Evolutionary conservation across 2,797 vertebrate species (phyloP).

Genomic region (Danio albolineatus): DNA sequence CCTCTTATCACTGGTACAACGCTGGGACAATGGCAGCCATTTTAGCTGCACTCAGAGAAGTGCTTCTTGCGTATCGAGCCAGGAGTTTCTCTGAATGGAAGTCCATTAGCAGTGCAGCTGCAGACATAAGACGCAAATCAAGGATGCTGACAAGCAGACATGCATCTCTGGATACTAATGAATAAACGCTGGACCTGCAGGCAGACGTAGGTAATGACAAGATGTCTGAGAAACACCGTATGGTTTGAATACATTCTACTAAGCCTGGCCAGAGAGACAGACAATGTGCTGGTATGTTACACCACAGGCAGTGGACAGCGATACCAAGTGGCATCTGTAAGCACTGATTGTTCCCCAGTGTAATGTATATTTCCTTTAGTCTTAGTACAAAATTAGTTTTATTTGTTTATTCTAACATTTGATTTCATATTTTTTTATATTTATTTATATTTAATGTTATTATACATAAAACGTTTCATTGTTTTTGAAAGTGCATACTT

Average conservation of each 20-base stretch:
- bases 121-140: slow-evolving; percentile 12
- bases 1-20: slow-evolving; percentile 73
- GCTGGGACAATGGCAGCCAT: slow-evolving; percentile 69
- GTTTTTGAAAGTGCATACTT: no score
- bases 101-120: slow-evolving; percentile 66
- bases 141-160: slow-evolving; percentile 1
- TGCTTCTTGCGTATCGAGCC: slow-evolving; percentile 60
- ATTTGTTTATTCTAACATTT: no score
- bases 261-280: neutral
- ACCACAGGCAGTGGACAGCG: neutral
- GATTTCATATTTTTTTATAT: no score
- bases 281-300: neutral
- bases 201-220: slow-evolving; percentile 13
- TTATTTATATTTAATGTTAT: no score
- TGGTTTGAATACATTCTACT: neutral
- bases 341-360: no score
- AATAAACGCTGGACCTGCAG: slow-evolving; percentile 1
- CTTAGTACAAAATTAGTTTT: no score
- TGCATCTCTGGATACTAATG: slow-evolving; percentile 8
- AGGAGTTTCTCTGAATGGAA: slow-evolving; percentile 69
- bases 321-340: no score
- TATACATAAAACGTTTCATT: no score
- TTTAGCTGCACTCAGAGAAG: slow-evolving; percentile 58
- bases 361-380: no score
- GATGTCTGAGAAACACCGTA: neutral